phyloP scores from a whole-genome alignment of 1,140 invertebrate species.

The Micrasema minimum region DNA sequence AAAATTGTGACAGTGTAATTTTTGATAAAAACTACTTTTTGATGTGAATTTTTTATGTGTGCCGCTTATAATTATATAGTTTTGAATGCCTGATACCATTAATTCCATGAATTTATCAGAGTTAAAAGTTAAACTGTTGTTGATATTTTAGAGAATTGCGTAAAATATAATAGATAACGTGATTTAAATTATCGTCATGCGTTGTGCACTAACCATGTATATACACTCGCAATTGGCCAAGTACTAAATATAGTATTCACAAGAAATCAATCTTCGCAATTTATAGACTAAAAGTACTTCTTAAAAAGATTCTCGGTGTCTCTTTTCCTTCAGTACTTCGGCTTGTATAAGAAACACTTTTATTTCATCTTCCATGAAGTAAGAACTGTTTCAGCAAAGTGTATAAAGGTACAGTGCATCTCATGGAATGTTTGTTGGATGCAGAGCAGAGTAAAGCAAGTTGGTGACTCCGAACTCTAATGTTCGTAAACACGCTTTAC shows the following conservation, averaged over 20 bases:
- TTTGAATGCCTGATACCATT: constrained; percentile 27
- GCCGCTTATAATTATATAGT: constrained; percentile 36
- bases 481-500: no score
- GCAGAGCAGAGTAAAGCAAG: no score
- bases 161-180: constrained; percentile 12
- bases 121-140: constrained; percentile 38
- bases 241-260: constrained; percentile 8
- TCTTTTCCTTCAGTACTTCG: background rate
- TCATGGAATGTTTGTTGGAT: no score
- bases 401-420: no score
- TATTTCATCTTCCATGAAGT: no score
- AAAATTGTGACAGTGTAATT: constrained; percentile 14
- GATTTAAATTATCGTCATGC: constrained; percentile 34
- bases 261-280: constrained; percentile 19
- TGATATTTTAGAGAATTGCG: constrained; percentile 33
- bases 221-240: constrained; percentile 34
- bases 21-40: constrained; percentile 36
- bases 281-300: background rate
- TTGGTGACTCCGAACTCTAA: no score
- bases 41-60: constrained; percentile 33
- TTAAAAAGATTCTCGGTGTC: constrained; percentile 10
- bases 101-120: constrained; percentile 14
- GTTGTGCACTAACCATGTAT: constrained; percentile 32
- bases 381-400: no score
- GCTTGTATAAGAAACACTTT: no score